Evolutionary conservation across 2,113 vertebrate genomes (phyloP).

Genomic region (Tichodroma muraria): DNA sequence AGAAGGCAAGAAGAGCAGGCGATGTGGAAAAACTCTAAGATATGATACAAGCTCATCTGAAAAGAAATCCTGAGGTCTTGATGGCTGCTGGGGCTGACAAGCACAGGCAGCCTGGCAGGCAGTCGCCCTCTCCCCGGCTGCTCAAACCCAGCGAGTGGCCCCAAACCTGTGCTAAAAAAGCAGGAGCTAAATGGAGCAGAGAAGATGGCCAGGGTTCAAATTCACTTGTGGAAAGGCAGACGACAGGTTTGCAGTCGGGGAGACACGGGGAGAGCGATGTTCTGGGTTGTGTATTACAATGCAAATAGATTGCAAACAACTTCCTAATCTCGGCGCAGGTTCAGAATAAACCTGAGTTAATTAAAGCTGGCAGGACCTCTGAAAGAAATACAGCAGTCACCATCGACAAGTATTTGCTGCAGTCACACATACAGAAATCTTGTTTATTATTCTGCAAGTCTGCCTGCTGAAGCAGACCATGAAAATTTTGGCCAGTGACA

Average conservation of each 20-base stretch:
- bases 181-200: not conserved
- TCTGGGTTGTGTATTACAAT: not conserved
- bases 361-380: slow-evolving; percentile 14
- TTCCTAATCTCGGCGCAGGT: not conserved
- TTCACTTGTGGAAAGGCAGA: not conserved
- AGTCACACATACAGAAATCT: not conserved
- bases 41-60: fast-evolving
- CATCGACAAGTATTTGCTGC: not conserved
- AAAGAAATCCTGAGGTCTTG: not conserved
- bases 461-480: not conserved
- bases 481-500: not conserved
- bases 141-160: not conserved
- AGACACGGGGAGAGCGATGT: not conserved
- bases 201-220: not conserved
- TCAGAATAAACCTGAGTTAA: not conserved
- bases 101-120: not conserved
- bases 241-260: not conserved
- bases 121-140: not conserved
- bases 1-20: not conserved
- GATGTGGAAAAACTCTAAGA: not conserved
- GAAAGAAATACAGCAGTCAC: not conserved
- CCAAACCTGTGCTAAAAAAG: not conserved
- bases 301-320: slow-evolving; percentile 13
- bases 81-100: not conserved
- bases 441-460: not conserved